Base-by-base conservation (phyloP, 2,797 vertebrate species). In the Hoplostethus mediterraneus region DNA sequence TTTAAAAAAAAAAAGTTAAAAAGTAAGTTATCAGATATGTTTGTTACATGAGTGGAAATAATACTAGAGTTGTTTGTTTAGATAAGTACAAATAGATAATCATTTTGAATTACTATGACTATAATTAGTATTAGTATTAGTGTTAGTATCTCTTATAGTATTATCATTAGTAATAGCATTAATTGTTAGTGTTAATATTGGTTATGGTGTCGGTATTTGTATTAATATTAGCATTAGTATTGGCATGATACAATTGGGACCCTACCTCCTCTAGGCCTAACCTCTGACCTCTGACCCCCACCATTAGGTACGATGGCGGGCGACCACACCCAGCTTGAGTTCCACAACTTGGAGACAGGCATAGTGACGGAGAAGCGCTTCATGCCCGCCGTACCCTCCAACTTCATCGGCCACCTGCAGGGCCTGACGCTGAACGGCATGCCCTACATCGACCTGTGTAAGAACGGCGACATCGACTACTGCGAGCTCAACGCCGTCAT, bases 401-500 rank as follows among this genome's bases (percentile, higher is more conserved):
- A 99, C 89, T 99, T 99, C 92, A 99, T 99, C 74, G 98, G 98
- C 66, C 98, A 99, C 91, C 95, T 99, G 6, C 98, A 99, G 91
- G 97, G 97, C 87, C 94, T 99, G 82, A 95, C 97, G 3, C 97
- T 99, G 87, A 99, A 99, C 63, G 97, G 98, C 91, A 99, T 99
- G 98, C 95, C 97, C 6, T 99, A 99, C 92, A 99, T 99, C 70
- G 98, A 99, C 93, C 95, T 99, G 75, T 99, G 98, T 93, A 99
- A 99, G 94, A 99, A 99, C 0, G 98, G 98, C 7, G 98, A 99
- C 95, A 99, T 99, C 61, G 97, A 99, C 94, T 99, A 99, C 89
- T 99, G 98, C 77, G 98, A 99, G 91, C 95, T 99, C 84, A 99
- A 99, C 45, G 97, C 98, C 77, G 97, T 98, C 70, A 99, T 99